These are phyloP conservation scores for Melinaea menophilus DNA, from an alignment of 2,888 invertebrate genomes.

Conservation along the genomic window DNA sequence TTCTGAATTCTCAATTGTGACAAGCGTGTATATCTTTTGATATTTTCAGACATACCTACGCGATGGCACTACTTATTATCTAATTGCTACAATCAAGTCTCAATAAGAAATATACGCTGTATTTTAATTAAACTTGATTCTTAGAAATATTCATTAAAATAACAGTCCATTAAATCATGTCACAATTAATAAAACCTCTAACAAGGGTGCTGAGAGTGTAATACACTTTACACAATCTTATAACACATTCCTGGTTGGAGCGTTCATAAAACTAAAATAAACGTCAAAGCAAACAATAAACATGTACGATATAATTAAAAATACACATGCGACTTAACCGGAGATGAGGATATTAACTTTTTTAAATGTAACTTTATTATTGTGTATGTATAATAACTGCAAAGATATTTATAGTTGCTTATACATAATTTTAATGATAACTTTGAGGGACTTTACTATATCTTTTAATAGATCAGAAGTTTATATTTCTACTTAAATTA, in stretches of 20 bases:
- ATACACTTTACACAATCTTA: background rate
- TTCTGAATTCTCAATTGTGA: no score
- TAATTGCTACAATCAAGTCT: no score
- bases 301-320: slow-evolving; percentile 32
- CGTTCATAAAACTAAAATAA: slow-evolving; percentile 32
- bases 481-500: no score
- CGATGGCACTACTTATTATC: no score
- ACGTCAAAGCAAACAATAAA: slow-evolving; percentile 11
- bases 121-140: no score
- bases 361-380: slow-evolving; percentile 3
- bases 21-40: no score
- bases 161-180: background rate
- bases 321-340: slow-evolving; percentile 23
- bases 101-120: no score
- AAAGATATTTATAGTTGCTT: no score
- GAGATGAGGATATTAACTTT: background rate
- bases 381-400: background rate
- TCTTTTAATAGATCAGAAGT: no score
- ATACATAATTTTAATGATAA: no score
- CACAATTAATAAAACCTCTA: background rate
- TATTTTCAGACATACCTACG: no score
- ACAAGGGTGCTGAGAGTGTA: background rate
- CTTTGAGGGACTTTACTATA: no score
- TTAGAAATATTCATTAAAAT: background rate
- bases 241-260: background rate